These are phyloP conservation scores for Drosophila hawaiiensis DNA, from an alignment of 2,888 invertebrate genomes.

Conservation along the genomic window DNA sequence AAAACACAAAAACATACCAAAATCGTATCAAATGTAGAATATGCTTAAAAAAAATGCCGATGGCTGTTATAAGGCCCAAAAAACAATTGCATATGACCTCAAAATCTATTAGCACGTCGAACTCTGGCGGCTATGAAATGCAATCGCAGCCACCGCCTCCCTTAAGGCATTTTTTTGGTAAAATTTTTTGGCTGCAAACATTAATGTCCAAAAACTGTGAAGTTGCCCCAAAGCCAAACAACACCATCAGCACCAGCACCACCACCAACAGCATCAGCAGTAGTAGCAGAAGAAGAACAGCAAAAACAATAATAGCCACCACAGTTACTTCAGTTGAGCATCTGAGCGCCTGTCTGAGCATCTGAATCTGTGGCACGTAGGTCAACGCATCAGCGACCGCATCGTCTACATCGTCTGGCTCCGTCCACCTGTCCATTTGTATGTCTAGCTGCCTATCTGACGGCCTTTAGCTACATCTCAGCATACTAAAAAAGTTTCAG, in stretches of 20 bases:
- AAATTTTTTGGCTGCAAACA: conserved; percentile 57
- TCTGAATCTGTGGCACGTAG: conserved; percentile 74
- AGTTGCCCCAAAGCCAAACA: conserved; percentile 67
- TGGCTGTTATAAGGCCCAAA: conserved; percentile 32
- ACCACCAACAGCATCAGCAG: conserved; percentile 42
- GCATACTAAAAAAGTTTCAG: conserved; percentile 32
- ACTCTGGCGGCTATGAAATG: conserved; percentile 78
- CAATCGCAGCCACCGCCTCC: conserved; percentile 59
- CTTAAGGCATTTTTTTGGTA: conserved; percentile 41
- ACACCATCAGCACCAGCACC: conserved; percentile 42
- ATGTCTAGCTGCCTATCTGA: conserved; percentile 45
- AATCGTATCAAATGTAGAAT: conserved; percentile 64
- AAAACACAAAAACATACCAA: conserved; percentile 42
- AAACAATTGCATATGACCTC: conserved; percentile 79
- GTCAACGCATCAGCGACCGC: conserved; percentile 68
- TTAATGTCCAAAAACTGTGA: conserved; percentile 82
- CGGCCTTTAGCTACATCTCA: conserved; percentile 61
- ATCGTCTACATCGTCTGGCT: conserved; percentile 46
- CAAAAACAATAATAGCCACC: conserved; percentile 20
- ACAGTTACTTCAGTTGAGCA: conserved; percentile 43
- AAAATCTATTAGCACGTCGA: conserved; percentile 84
- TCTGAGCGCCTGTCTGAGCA: conserved; percentile 52
- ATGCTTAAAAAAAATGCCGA: conserved; percentile 22
- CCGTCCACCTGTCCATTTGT: conserved; percentile 39
- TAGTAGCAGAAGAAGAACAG: conserved; percentile 37